Evolutionary conservation across 2,113 vertebrate species (phyloP).

Genomic region (Dipodomys spectabilis): DNA sequence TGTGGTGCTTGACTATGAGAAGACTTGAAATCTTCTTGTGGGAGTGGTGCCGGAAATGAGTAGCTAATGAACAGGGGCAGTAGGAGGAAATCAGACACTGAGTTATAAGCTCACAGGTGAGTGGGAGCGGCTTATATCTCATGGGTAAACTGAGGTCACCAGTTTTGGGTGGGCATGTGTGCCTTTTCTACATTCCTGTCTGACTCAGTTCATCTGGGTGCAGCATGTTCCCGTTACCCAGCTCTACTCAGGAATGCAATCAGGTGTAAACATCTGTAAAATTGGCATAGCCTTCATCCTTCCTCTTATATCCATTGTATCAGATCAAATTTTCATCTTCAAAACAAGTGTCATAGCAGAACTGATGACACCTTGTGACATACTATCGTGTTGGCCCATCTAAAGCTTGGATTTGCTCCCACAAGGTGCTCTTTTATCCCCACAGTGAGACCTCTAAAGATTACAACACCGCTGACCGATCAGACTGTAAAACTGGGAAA

Average conservation of each 20-base stretch:
- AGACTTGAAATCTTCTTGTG: too few species aligned
- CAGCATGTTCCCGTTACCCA: background rate
- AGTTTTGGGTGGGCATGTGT: background rate
- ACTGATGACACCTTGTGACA: background rate
- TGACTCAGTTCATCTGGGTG: background rate
- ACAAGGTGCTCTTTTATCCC: constrained; percentile 25
- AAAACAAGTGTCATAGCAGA: background rate
- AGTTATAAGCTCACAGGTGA: background rate
- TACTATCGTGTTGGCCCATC: background rate
- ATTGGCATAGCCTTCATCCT: background rate
- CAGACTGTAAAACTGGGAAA: constrained; percentile 92
- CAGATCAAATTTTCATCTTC: constrained; percentile 1
- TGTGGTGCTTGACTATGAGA: too few species aligned
- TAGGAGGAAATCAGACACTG: background rate
- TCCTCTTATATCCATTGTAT: background rate
- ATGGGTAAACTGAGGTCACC: background rate
- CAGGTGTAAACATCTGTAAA: background rate
- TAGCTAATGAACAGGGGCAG: background rate
- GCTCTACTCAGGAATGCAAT: background rate
- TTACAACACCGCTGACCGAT: constrained; percentile 92
- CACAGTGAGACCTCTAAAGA: constrained; percentile 95
- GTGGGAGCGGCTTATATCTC: too few species aligned
- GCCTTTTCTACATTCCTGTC: background rate
- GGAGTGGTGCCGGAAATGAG: background rate
- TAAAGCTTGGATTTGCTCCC: background rate